Percentiles rank a stretch among this genome's conserved stretches.
Conservation (phyloP, 2,888 invertebrate genomes). For the Zeuzera pyrina region DNA sequence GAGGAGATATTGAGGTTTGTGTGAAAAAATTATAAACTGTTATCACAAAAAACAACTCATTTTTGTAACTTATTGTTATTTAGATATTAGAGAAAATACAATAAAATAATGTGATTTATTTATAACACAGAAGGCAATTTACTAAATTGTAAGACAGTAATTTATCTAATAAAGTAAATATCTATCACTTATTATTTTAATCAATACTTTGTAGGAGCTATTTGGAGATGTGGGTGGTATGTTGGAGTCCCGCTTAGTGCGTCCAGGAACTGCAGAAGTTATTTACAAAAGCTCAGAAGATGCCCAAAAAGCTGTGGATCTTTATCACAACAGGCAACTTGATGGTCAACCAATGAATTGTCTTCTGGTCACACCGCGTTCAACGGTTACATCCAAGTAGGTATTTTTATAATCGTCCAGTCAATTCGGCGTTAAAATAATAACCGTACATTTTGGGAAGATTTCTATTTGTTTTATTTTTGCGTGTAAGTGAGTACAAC, state of each 20-base stretch:
- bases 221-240: slow-evolving; percentile 95
- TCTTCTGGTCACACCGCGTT: slow-evolving; percentile 83
- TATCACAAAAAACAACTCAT: no score
- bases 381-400: slow-evolving; percentile 32
- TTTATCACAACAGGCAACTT: slow-evolving; percentile 93
- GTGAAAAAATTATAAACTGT: no score
- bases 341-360: slow-evolving; percentile 97
- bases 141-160: neutral
- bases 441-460: no score
- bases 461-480: no score
- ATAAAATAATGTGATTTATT: neutral
- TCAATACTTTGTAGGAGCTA: slow-evolving; percentile 76
- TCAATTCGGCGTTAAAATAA: no score
- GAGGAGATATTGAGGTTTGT: slow-evolving; percentile 88
- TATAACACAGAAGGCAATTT: neutral
- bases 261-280: slow-evolving; percentile 93
- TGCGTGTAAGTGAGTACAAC: no score
- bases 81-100: neutral
- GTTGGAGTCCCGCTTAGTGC: slow-evolving; percentile 85
- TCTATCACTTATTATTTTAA: slow-evolving; percentile 1
- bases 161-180: neutral
- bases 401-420: no score
- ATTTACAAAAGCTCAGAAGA: slow-evolving; percentile 89
- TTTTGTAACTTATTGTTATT: neutral
- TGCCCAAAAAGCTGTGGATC: slow-evolving; percentile 91